phyloP scores from a whole-genome alignment of 2,113 vertebrate genomes.

The Psittacus erithacus region DNA sequence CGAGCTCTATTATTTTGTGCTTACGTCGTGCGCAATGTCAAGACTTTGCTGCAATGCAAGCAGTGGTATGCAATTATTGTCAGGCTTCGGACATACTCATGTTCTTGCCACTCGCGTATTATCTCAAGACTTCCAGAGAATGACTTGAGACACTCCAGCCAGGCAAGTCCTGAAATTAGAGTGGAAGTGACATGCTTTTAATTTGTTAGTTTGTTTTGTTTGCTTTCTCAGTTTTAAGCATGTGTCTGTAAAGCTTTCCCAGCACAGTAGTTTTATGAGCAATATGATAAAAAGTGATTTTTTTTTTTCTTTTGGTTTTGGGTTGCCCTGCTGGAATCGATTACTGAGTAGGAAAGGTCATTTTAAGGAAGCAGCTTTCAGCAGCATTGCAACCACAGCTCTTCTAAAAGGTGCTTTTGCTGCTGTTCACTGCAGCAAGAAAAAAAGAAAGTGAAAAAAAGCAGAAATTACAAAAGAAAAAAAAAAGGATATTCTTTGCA shows the following conservation, averaged over 20 bases:
- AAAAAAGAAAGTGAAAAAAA: background rate
- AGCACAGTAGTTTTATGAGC: background rate
- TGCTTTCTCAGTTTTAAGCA: background rate
- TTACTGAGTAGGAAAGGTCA: background rate
- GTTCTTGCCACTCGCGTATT: background rate
- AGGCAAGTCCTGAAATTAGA: background rate
- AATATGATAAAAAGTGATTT: background rate
- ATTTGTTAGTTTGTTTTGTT: background rate
- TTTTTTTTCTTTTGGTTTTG: background rate
- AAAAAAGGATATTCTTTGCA: background rate
- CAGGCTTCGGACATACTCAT: background rate
- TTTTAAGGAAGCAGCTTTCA: conserved; percentile 23
- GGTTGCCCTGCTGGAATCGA: background rate
- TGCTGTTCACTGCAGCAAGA: background rate
- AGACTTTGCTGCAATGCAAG: background rate
- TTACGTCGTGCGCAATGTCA: rapidly evolving
- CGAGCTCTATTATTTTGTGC: background rate
- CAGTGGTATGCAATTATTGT: background rate
- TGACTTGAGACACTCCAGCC: background rate
- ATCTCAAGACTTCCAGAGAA: background rate
- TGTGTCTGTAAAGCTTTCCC: background rate
- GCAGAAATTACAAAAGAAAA: background rate
- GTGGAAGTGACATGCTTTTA: background rate
- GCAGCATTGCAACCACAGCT: background rate
- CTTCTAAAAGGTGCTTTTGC: background rate